These are phyloP conservation scores for Trachymyrmex cornetzi DNA, from an alignment of 1,140 invertebrate genomes.

Conservation along the genomic window DNA sequence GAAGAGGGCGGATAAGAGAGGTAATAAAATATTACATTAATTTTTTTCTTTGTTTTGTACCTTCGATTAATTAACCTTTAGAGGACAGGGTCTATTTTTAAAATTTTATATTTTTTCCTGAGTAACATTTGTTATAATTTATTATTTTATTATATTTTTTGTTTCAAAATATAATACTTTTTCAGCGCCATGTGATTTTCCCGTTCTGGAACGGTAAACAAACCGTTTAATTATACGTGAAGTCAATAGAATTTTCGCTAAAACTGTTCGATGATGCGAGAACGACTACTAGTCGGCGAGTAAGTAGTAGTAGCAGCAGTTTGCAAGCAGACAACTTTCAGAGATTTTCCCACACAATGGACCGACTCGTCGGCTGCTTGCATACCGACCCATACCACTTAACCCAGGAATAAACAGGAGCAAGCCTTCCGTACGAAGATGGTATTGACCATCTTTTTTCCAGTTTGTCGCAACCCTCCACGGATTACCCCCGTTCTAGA, in stretches of 20 bases:
- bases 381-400: constrained; percentile 60
- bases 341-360: background rate
- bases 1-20: background rate
- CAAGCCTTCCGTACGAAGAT: constrained; percentile 60
- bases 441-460: constrained; percentile 73
- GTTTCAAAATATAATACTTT: no score
- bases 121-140: no score
- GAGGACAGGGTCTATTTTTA: no score
- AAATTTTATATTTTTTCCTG: no score
- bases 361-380: background rate
- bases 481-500: constrained; percentile 18
- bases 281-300: background rate
- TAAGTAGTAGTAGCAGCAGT: background rate
- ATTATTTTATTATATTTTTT: no score
- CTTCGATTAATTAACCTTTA: background rate
- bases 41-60: background rate
- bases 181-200: no score
- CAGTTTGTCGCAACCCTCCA: constrained; percentile 47
- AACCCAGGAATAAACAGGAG: constrained; percentile 72
- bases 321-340: background rate
- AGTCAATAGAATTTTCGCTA: background rate
- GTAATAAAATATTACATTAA: background rate
- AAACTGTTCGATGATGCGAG: background rate
- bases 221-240: background rate
- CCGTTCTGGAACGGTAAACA: no score